phyloP scores from a whole-genome alignment of 2,113 vertebrate genomes.

The crab-eating macaque (Macaca fascicularis) region T2T-MFA8v1.1 NC_088390.1:69491501-69492000 shows the following conservation, averaged over 20 bases:
- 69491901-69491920: too few species aligned
- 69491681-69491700: not conserved
- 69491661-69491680: not conserved
- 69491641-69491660: not conserved
- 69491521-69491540: not conserved
- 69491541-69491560: not conserved
- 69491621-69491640: not conserved
- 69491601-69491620: not conserved
- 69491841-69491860: too few species aligned
- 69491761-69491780: not conserved
- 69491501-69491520: not conserved
- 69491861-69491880: too few species aligned
- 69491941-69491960: too few species aligned
- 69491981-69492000: too few species aligned
- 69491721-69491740: not conserved
- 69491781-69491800: not conserved
- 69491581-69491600: not conserved
- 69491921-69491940: too few species aligned
- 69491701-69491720: not conserved
- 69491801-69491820: too few species aligned
- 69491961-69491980: too few species aligned
- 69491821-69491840: too few species aligned
- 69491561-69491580: not conserved
- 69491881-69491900: too few species aligned
- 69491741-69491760: not conserved